Conservation (phyloP, 2,888 invertebrate genomes). For the Neelides folsomi region DNA sequence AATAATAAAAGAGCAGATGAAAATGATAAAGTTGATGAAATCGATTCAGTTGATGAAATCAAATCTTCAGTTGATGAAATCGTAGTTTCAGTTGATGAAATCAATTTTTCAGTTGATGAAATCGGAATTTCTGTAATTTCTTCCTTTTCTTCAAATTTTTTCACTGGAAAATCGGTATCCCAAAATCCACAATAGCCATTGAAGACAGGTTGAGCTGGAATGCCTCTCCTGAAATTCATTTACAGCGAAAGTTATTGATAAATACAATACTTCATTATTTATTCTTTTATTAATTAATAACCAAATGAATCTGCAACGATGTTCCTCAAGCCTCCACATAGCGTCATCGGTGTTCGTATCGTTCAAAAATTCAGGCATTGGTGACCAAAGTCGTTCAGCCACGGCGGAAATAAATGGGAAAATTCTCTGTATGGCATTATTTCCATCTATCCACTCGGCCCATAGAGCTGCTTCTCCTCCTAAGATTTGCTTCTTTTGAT, state of each 20-base stretch:
- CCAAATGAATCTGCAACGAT: constrained; percentile 54
- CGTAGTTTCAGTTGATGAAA: too few species aligned
- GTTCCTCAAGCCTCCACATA: constrained; percentile 51
- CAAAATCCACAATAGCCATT: constrained; percentile 28
- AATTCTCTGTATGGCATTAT: constrained; percentile 48
- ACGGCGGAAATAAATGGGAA: constrained; percentile 78
- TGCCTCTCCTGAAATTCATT: constrained; percentile 43
- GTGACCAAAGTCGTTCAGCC: constrained; percentile 74
- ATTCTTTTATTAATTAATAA: too few species aligned
- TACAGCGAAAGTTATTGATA: too few species aligned
- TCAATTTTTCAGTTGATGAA: too few species aligned
- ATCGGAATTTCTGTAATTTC: too few species aligned
- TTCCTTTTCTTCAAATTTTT: too few species aligned
- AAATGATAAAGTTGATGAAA: too few species aligned
- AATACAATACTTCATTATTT: too few species aligned
- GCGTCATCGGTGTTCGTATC: constrained; percentile 41
- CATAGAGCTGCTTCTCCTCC: constrained; percentile 92
- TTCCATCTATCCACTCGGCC: constrained; percentile 61
- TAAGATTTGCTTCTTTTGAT: constrained; percentile 49
- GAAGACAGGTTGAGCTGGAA: constrained; percentile 48
- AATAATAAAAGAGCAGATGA: too few species aligned
- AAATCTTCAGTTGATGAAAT: too few species aligned
- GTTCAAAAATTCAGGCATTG: constrained; percentile 34
- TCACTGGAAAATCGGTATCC: constrained; percentile 13
- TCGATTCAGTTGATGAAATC: too few species aligned